Evolutionary conservation across 2,113 vertebrate genomes (phyloP).

Genomic region (Macquaria australasica): DNA sequence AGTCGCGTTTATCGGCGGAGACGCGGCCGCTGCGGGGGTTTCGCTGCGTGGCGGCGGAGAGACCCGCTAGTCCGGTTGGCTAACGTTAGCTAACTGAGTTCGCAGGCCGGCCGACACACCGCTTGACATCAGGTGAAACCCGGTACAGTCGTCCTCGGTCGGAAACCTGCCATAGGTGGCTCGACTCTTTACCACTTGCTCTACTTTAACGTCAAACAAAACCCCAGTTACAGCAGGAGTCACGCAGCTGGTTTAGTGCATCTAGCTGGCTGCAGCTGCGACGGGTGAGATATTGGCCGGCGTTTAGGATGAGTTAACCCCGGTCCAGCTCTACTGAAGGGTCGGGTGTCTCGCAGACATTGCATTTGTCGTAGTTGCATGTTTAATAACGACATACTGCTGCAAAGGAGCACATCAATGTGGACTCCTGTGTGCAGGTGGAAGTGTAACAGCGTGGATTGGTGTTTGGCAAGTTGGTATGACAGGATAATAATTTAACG

Average conservation of each 20-base stretch:
- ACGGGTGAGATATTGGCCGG: slow-evolving; percentile 19
- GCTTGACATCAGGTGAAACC: slow-evolving; percentile 30
- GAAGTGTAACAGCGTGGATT: too few relatives aligned
- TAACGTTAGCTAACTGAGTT: slow-evolving; percentile 48
- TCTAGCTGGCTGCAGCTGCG: slow-evolving; percentile 13
- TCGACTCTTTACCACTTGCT: accelerated
- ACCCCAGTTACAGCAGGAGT: neutral
- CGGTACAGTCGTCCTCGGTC: neutral
- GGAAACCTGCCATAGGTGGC: neutral
- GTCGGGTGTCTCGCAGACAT: neutral
- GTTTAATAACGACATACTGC: neutral
- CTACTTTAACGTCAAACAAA: too few relatives aligned
- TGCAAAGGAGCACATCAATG: neutral
- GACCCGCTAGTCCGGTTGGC: slow-evolving; percentile 56
- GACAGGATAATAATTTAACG: neutral
- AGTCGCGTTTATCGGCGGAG: neutral
- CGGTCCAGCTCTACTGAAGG: neutral
- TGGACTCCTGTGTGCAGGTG: neutral
- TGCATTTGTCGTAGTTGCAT: neutral
- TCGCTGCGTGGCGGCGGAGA: slow-evolving; percentile 1
- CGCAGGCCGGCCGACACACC: slow-evolving; percentile 49
- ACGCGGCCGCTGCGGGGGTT: neutral
- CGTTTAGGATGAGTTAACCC: slow-evolving; percentile 32
- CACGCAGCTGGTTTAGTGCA: neutral
- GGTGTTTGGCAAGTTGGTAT: neutral